Percentiles rank a stretch among this genome's conserved stretches.
Conservation (phyloP, 2,797 vertebrate genomes). For the Alauda arvensis region DNA sequence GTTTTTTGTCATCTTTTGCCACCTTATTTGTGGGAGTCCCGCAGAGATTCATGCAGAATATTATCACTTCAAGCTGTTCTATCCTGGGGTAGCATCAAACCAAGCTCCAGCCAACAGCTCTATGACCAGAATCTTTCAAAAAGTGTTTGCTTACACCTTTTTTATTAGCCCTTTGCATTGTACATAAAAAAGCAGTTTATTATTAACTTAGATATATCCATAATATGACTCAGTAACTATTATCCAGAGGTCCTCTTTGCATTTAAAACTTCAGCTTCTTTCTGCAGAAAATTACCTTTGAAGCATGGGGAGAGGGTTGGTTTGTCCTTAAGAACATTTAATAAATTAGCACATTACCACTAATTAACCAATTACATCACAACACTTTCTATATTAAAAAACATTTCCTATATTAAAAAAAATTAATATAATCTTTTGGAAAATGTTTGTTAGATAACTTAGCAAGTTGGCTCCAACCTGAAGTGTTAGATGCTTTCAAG, state of each 20-base stretch:
- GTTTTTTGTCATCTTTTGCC: fast-evolving
- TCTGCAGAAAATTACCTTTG: neutral
- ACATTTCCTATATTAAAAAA: neutral
- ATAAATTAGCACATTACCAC: neutral
- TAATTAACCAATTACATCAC: neutral
- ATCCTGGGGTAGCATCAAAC: neutral
- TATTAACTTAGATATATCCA: neutral
- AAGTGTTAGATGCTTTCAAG: neutral
- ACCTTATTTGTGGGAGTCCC: neutral
- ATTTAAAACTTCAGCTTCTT: neutral
- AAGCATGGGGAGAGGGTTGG: neutral
- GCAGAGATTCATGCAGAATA: neutral
- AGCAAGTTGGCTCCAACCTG: neutral
- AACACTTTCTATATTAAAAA: neutral
- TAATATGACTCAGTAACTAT: neutral
- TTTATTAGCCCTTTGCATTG: neutral
- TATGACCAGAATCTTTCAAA: neutral
- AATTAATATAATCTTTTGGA: neutral
- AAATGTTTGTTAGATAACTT: neutral
- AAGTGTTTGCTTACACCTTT: neutral
- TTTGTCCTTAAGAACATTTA: neutral
- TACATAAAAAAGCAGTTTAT: neutral
- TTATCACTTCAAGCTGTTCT: neutral
- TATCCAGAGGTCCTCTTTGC: neutral
- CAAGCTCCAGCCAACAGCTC: neutral